phyloP scores from a whole-genome alignment of 2,113 vertebrate genomes.

The Eulemur rufifrons region DNA sequence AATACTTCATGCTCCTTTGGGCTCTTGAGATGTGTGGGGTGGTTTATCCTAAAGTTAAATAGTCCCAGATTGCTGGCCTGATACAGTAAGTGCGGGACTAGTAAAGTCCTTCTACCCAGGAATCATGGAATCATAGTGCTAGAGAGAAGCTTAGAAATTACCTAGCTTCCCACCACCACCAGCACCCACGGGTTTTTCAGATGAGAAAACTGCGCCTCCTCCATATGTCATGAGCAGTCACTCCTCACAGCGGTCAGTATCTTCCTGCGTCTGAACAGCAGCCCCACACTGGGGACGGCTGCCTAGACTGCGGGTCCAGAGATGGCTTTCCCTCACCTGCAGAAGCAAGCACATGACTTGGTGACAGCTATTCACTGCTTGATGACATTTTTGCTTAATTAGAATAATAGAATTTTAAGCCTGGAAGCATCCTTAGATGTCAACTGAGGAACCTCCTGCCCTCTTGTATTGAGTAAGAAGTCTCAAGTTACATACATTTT shows the following conservation, averaged over 20 bases:
- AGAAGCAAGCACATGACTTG: not conserved
- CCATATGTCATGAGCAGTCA: not conserved
- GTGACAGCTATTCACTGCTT: not conserved
- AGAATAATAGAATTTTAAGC: slow-evolving; percentile 49
- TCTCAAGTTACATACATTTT: not conserved
- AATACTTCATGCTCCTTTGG: not conserved
- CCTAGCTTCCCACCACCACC: not conserved
- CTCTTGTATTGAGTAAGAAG: slow-evolving; percentile 18
- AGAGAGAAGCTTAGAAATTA: not conserved
- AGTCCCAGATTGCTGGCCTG: not conserved
- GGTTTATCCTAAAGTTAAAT: not conserved
- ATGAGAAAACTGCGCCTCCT: not conserved
- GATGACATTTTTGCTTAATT: slow-evolving; percentile 53
- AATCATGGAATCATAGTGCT: not conserved
- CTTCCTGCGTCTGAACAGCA: not conserved
- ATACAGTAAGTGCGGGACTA: not conserved
- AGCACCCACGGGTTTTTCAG: not conserved
- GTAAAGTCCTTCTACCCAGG: not conserved
- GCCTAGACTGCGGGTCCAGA: not conserved
- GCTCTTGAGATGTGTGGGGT: not conserved
- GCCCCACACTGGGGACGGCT: not conserved
- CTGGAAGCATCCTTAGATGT: slow-evolving; percentile 3
- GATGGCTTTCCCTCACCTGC: not conserved
- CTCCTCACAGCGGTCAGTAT: not conserved
- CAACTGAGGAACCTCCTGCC: not conserved